phyloP scores from a whole-genome alignment of 2,888 invertebrate genomes.

The Allophyes oxyacanthae region DNA sequence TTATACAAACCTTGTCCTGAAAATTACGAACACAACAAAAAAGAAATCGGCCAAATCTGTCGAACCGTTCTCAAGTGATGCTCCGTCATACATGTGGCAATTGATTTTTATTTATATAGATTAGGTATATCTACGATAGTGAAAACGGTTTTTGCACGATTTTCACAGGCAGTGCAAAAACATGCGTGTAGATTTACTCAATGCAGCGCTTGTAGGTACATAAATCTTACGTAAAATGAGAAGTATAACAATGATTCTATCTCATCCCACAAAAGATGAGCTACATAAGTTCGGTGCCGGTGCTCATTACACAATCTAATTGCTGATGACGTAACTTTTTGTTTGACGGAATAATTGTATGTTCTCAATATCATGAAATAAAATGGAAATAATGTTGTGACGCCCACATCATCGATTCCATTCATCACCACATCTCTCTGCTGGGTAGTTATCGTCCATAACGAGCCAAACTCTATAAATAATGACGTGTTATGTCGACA shows the following conservation, averaged over 20 bases:
- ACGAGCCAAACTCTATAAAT: constrained; percentile 59
- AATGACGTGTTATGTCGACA: constrained; percentile 66
- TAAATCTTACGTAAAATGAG: constrained; percentile 72
- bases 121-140: constrained; percentile 22
- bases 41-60: too few species aligned
- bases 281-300: constrained; percentile 74
- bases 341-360: constrained; percentile 74
- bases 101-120: too few species aligned
- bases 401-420: constrained; percentile 63
- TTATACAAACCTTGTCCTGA: too few species aligned
- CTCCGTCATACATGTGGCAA: too few species aligned
- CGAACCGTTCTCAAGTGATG: too few species aligned
- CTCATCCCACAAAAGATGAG: constrained; percentile 77
- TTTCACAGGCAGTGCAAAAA: constrained; percentile 58
- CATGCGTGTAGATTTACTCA: constrained; percentile 58
- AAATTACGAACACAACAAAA: too few species aligned
- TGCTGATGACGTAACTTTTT: constrained; percentile 73
- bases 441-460: constrained; percentile 55
- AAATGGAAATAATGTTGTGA: constrained; percentile 63
- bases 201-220: constrained; percentile 56
- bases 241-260: constrained; percentile 66
- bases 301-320: constrained; percentile 76
- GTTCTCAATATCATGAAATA: constrained; percentile 65
- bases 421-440: constrained; percentile 60
- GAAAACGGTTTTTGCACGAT: constrained; percentile 23